A percentile compares a stretch with the other conserved stretches of the same genome.
Evolutionary conservation across 2,888 invertebrate genomes (phyloP).

Genomic region (Hirtodrosophila trivittata): DNA sequence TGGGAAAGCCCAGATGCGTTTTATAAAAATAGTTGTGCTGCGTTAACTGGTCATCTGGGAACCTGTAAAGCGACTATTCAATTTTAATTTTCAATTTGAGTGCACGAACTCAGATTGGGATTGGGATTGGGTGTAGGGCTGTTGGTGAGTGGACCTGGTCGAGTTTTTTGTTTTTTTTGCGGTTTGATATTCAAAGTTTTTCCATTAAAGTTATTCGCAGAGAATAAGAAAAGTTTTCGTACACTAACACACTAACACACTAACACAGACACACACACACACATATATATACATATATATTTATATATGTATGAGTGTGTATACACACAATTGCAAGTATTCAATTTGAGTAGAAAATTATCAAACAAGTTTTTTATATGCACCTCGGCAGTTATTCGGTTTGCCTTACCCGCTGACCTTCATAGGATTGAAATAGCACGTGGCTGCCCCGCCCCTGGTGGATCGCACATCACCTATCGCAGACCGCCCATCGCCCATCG

Average conservation of each 20-base stretch:
- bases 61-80: conserved; percentile 53
- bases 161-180: conserved; percentile 55
- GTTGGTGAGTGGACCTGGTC: conserved; percentile 29
- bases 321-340: conserved; percentile 63
- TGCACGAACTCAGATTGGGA: conserved; percentile 24
- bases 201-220: conserved; percentile 77
- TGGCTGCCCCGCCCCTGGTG: conserved; percentile 14
- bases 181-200: conserved; percentile 77
- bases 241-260: conserved; percentile 26
- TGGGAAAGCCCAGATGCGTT: background rate
- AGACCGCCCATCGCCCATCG: conserved; percentile 10
- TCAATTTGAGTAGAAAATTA: conserved; percentile 76
- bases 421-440: conserved; percentile 50
- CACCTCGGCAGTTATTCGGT: conserved; percentile 34
- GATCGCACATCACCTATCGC: conserved; percentile 7
- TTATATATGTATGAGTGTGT: too few relatives aligned
- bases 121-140: conserved; percentile 12
- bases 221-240: conserved; percentile 72
- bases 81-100: conserved; percentile 72
- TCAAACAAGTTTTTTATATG: conserved; percentile 57
- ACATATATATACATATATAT: conserved; percentile 20
- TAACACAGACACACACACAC: conserved; percentile 4
- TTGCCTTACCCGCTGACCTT: conserved; percentile 60
- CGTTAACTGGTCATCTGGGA: conserved; percentile 1
- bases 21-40: too few relatives aligned